Conservation (phyloP, 2,113 vertebrate species). For the Paratilapia polleni region DNA sequence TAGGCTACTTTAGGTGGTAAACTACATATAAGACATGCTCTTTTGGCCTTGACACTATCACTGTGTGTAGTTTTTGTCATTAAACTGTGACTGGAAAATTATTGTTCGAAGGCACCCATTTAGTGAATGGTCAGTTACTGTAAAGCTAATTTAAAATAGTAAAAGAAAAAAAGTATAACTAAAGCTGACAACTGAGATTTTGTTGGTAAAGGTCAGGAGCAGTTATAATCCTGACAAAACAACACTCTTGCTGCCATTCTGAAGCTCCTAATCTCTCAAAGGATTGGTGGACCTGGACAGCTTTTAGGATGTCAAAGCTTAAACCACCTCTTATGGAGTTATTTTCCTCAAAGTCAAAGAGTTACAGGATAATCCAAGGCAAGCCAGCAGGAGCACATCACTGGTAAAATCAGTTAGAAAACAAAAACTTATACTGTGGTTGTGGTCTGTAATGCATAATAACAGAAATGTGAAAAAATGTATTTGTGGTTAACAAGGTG, state of each 20-base stretch:
- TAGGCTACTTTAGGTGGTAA: not conserved
- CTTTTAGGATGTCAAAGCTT: not conserved
- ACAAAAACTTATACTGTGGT: not conserved
- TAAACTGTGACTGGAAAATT: not conserved
- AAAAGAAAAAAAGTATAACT: not conserved
- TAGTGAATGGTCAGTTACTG: not conserved
- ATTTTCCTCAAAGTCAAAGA: constrained; percentile 34
- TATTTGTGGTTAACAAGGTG: too few relatives aligned
- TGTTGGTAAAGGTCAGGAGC: not conserved
- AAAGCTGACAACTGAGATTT: not conserved
- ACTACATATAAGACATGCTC: not conserved
- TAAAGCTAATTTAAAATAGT: not conserved
- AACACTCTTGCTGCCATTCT: not conserved
- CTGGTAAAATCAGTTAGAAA: not conserved
- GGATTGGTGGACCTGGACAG: not conserved
- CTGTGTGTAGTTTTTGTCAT: not conserved
- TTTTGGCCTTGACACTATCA: not conserved
- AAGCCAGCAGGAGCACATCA: constrained; percentile 38
- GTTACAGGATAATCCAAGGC: constrained; percentile 14
- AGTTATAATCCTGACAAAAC: not conserved
- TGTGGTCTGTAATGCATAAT: not conserved
- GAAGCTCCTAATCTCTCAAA: constrained; percentile 6
- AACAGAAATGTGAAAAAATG: not conserved
- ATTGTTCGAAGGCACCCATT: not conserved
- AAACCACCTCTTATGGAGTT: not conserved